A percentile compares a stretch with the other conserved stretches of the same genome.
Conservation (phyloP, 2,797 vertebrate genomes). For the Acrocephalus scirpaceus region DNA sequence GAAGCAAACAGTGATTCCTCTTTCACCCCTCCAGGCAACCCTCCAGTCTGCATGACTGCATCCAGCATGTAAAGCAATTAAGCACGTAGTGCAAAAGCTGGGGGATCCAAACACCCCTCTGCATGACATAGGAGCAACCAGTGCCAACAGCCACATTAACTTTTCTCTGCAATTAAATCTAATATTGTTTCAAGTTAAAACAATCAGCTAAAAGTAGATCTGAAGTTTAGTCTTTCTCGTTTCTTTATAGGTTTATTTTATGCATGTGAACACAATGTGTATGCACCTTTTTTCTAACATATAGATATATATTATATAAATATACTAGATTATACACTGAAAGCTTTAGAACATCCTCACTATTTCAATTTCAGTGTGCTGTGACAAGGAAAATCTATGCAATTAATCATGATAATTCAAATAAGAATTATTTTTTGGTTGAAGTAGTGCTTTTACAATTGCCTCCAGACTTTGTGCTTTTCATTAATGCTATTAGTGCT, state of each 20-base stretch:
- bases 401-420: conserved; percentile 70
- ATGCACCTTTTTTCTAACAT: not conserved
- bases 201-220: not conserved
- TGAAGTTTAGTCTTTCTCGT: not conserved
- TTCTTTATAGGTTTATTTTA: conserved; percentile 41
- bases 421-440: conserved; percentile 56
- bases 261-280: not conserved
- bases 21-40: conserved; percentile 9
- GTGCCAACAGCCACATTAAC: not conserved
- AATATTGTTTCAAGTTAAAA: not conserved
- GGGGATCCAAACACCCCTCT: not conserved
- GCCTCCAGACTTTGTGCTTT: conserved; percentile 63
- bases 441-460: conserved; percentile 48
- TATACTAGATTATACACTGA: not conserved
- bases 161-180: conserved; percentile 10
- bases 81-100: not conserved
- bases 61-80: conserved; percentile 19
- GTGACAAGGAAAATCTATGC: conserved; percentile 41
- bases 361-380: conserved; percentile 7
- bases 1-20: conserved; percentile 23
- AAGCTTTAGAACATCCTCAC: not conserved
- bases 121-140: not conserved
- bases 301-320: no score
- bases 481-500: conserved; percentile 57
- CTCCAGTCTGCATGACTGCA: conserved; percentile 2